Percentiles rank a stretch among this genome's conserved stretches.
phyloP scores from a whole-genome alignment of 2,888 invertebrate genomes.

The Drosophila phalerata region DNA sequence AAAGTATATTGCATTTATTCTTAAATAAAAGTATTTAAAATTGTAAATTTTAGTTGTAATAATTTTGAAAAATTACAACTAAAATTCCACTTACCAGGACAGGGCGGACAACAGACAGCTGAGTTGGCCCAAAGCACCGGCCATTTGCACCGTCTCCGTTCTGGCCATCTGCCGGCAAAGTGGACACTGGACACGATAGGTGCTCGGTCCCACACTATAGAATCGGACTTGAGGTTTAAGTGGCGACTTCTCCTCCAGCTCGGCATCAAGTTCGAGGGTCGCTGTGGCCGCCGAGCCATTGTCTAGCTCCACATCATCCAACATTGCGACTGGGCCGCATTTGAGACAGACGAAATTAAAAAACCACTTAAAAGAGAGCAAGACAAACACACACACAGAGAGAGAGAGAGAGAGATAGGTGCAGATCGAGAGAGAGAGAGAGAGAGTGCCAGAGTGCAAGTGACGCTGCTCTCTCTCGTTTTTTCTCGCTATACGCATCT shows the following conservation, averaged over 20 bases:
- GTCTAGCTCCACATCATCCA: conserved; percentile 65
- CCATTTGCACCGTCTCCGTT: conserved; percentile 79
- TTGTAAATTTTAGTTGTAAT: no score
- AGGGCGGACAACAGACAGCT: conserved; percentile 78
- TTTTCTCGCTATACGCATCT: conserved; percentile 23
- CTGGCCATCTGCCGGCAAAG: conserved; percentile 76
- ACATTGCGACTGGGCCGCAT: conserved; percentile 61
- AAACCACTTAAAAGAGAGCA: conserved; percentile 8
- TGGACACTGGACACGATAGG: conserved; percentile 79
- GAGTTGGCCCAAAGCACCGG: conserved; percentile 76
- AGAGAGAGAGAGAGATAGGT: conserved; percentile 20
- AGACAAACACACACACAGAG: conserved; percentile 9
- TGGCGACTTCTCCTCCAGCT: background rate
- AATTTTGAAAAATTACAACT: no score
- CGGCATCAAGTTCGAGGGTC: conserved; percentile 58
- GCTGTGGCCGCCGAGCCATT: conserved; percentile 54
- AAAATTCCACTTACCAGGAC: conserved; percentile 69
- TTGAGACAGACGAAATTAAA: background rate
- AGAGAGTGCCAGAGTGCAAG: background rate
- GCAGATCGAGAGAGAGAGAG: conserved; percentile 23
- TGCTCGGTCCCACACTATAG: conserved; percentile 82
- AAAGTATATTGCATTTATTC: no score
- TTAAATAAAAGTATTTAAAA: no score
- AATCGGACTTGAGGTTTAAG: conserved; percentile 78
- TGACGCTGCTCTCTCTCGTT: background rate